Percentiles rank a stretch among this genome's conserved stretches.
These are phyloP conservation scores for Heteromurus nitidus DNA, from an alignment of 2,888 invertebrate species.

Conservation along the genomic window DNA sequence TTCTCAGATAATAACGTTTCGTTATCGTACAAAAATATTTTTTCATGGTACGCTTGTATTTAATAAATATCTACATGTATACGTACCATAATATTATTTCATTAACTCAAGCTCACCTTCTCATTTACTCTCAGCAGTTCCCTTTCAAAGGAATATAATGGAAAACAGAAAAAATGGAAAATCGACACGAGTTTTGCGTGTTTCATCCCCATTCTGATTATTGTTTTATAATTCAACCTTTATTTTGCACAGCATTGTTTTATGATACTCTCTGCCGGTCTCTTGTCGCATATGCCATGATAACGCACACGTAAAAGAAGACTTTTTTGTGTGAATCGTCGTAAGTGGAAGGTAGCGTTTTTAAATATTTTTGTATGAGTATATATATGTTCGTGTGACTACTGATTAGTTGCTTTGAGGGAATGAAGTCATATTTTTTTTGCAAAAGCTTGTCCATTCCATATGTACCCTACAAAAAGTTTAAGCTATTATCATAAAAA, in stretches of 20 bases:
- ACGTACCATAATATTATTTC: conserved; percentile 53
- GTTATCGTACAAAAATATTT: conserved; percentile 10
- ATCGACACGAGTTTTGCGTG: conserved; percentile 57
- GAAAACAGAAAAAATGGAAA: conserved; percentile 40
- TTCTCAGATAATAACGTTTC: conserved; percentile 19
- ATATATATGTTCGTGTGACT: not conserved
- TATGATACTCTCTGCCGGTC: conserved; percentile 6
- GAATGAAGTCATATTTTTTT: conserved; percentile 11
- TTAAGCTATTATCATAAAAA: not conserved
- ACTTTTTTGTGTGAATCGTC: not conserved
- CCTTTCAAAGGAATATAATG: conserved; percentile 23
- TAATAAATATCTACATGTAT: conserved; percentile 1
- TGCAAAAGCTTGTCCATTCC: too few species aligned
- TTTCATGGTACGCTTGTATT: conserved; percentile 4
- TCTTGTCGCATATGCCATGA: conserved; percentile 37
- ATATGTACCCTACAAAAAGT: not conserved
- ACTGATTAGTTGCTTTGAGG: not conserved
- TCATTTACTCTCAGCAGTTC: conserved; percentile 15
- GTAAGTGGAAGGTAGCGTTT: not conserved
- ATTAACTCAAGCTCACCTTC: conserved; percentile 48
- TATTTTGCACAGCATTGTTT: not conserved
- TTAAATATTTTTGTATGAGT: not conserved
- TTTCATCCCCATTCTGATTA: conserved; percentile 53
- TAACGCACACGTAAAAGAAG: conserved; percentile 25
- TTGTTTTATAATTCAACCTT: conserved; percentile 18